Evolutionary conservation across 1,140 invertebrate species (phyloP).

Genomic region (Pseudomyrmex flavicornis): DNA sequence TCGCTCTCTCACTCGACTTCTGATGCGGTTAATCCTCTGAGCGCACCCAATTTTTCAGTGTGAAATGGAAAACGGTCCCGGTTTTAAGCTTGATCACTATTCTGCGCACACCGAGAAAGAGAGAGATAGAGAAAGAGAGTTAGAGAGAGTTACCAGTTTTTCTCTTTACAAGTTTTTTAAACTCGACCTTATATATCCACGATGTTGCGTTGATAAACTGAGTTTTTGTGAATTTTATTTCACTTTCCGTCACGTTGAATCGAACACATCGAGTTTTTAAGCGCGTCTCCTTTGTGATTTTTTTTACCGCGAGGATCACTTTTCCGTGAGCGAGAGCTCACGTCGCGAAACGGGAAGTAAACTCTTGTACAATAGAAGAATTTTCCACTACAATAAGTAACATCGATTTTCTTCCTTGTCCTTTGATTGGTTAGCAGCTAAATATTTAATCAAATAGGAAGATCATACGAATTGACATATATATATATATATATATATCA

Average conservation of each 20-base stretch:
- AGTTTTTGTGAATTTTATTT: neutral
- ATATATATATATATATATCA: neutral
- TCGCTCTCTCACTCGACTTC: neutral
- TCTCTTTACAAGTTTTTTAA: neutral
- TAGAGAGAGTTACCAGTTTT: too few species aligned
- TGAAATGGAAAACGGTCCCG: too few species aligned
- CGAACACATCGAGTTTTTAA: neutral
- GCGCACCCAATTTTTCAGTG: neutral
- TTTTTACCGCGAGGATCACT: neutral
- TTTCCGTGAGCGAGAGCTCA: neutral
- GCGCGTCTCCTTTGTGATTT: neutral
- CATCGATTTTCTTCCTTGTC: conserved; percentile 6
- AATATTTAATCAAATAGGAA: neutral
- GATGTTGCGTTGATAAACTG: too few species aligned
- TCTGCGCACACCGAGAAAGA: neutral
- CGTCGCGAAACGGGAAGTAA: neutral
- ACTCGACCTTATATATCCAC: too few species aligned
- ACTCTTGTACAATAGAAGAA: neutral
- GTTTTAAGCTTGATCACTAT: neutral
- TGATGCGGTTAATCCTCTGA: neutral
- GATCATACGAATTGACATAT: neutral
- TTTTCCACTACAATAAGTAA: neutral
- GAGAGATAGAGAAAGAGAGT: too few species aligned
- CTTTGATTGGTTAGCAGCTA: conserved; percentile 8
- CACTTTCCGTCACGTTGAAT: neutral